Percentiles rank a stretch among this genome's conserved stretches.
Conservation (phyloP, 2,113 vertebrate genomes). For the Spilogale gracilis region DNA sequence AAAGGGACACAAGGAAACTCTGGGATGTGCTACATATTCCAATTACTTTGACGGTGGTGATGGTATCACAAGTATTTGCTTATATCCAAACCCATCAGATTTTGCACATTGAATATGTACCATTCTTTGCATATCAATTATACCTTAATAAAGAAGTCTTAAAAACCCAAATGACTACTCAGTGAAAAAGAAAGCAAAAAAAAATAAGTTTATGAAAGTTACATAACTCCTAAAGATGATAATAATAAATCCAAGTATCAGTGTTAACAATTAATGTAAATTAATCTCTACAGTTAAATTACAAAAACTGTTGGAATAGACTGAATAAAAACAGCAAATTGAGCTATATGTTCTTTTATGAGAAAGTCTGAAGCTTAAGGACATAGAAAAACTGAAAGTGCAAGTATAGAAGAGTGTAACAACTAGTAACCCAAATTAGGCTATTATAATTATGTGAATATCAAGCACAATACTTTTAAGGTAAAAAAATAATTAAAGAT, state of each 20-base stretch:
- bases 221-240: neutral
- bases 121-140: neutral
- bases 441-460: neutral
- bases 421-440: neutral
- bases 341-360: neutral
- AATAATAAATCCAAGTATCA: neutral
- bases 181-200: neutral
- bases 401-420: neutral
- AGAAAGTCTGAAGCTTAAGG: neutral
- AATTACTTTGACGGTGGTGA: neutral
- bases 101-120: neutral
- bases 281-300: neutral
- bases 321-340: neutral
- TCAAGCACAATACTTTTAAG: neutral
- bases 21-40: neutral
- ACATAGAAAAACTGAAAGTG: neutral
- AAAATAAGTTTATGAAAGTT: neutral
- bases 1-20: neutral
- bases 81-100: neutral
- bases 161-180: neutral
- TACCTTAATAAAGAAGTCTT: neutral
- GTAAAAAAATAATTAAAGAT: neutral
- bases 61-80: neutral
- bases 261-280: neutral
- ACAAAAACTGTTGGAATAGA: neutral